Conservation (phyloP, 2,797 vertebrate genomes). For the Microctenopoma steveboyesi region DNA sequence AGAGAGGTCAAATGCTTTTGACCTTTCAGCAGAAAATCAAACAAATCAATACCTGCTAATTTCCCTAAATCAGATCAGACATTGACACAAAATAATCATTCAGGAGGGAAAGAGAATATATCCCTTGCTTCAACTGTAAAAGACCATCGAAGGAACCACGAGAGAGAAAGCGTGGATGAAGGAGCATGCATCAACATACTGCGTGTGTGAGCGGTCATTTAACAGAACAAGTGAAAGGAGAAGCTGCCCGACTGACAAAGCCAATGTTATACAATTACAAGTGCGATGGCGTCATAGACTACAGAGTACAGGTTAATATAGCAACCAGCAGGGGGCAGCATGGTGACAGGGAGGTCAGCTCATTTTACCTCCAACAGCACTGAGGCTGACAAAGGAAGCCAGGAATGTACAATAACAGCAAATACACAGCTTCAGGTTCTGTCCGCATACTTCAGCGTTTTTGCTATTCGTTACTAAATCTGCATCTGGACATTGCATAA, state of each 20-base stretch:
- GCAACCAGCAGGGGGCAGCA: conserved; percentile 69
- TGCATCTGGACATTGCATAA: neutral
- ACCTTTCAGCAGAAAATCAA: conserved; percentile 1
- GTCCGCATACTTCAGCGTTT: neutral
- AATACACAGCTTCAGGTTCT: neutral
- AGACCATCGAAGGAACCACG: neutral
- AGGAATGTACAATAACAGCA: conserved; percentile 4
- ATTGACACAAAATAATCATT: neutral
- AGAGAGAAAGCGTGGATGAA: neutral
- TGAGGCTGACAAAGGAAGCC: neutral
- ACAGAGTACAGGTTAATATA: conserved; percentile 18
- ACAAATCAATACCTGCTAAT: conserved; percentile 13
- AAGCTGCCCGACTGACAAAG: neutral
- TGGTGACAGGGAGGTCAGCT: conserved; percentile 24
- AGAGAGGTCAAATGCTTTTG: conserved; percentile 38
- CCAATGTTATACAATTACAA: conserved; percentile 25
- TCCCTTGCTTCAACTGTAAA: neutral
- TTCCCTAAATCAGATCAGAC: neutral
- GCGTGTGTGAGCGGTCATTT: neutral
- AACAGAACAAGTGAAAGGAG: neutral
- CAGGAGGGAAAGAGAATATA: neutral
- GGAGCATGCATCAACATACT: neutral
- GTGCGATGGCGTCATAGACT: neutral
- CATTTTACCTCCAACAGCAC: neutral
- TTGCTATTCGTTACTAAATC: neutral